These are phyloP conservation scores for Cheilosia variabilis DNA, from an alignment of 2,888 invertebrate species.

Conservation along the genomic window DNA sequence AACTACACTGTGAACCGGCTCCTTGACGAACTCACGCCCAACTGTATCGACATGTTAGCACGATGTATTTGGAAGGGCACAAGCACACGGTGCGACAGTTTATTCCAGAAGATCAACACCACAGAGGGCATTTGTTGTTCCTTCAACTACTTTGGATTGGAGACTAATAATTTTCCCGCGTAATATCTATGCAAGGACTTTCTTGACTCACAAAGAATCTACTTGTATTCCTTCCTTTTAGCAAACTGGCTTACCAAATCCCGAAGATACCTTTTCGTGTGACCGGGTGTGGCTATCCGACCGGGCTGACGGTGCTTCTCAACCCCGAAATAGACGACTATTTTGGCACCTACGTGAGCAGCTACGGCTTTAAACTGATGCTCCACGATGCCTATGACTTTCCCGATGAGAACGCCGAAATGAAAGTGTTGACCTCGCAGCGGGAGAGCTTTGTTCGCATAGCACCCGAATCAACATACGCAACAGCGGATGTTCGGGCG, in stretches of 20 bases:
- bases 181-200: constrained; percentile 71
- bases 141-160: constrained; percentile 87
- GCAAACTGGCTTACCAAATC: constrained; percentile 81
- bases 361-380: constrained; percentile 87
- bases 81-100: constrained; percentile 85
- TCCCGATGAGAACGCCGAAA: constrained; percentile 87
- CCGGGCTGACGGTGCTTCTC: constrained; percentile 86
- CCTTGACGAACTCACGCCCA: constrained; percentile 83
- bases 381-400: constrained; percentile 87
- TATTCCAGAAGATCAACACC: constrained; percentile 85
- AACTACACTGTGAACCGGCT: constrained; percentile 79
- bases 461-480: constrained; percentile 87
- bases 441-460: constrained; percentile 87
- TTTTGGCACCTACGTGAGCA: constrained; percentile 86
- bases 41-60: constrained; percentile 85
- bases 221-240: constrained; percentile 45
- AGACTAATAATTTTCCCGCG: constrained; percentile 80
- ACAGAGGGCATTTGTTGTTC: constrained; percentile 86
- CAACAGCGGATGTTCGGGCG: constrained; percentile 85
- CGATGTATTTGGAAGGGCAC: constrained; percentile 87
- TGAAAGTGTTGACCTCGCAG: constrained; percentile 85
- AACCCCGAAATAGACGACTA: constrained; percentile 86
- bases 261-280: constrained; percentile 85
- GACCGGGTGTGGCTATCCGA: constrained; percentile 88
- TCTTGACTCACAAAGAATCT: neutral